Evolutionary conservation across 1,140 invertebrate genomes (phyloP).

Genomic region (Cylas formicarius): DNA sequence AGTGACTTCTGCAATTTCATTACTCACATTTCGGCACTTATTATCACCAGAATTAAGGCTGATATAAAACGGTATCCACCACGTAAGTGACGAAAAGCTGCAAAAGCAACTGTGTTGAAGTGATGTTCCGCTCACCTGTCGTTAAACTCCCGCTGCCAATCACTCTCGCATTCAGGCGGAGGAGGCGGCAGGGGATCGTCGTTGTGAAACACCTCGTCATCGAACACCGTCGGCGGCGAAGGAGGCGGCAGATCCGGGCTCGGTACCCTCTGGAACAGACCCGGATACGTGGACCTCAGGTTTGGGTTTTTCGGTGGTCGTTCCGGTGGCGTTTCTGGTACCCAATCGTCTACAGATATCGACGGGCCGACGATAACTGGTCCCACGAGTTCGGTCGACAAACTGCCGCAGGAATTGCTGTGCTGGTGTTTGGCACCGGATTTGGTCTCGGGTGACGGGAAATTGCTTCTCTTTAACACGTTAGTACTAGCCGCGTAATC

Average conservation of each 20-base stretch:
- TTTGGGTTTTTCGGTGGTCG: slow-evolving; percentile 65
- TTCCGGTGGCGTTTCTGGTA: slow-evolving; percentile 64
- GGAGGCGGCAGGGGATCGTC: slow-evolving; percentile 70
- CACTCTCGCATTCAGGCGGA: slow-evolving; percentile 50
- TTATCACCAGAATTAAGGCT: too few species aligned
- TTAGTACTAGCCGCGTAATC: slow-evolving; percentile 56
- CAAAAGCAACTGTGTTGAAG: too few species aligned
- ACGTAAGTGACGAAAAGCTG: too few species aligned
- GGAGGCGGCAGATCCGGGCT: slow-evolving; percentile 68
- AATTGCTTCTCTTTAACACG: slow-evolving; percentile 40
- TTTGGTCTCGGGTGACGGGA: slow-evolving; percentile 32
- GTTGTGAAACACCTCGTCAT: slow-evolving; percentile 54
- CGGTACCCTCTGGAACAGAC: slow-evolving; percentile 48
- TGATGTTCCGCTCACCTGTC: too few species aligned
- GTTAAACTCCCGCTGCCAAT: slow-evolving; percentile 29
- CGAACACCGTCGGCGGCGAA: slow-evolving; percentile 53
- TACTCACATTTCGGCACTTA: too few species aligned
- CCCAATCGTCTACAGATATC: slow-evolving; percentile 62
- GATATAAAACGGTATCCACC: too few species aligned
- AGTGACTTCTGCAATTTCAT: too few species aligned
- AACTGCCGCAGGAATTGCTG: slow-evolving; percentile 55
- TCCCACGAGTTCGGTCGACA: slow-evolving; percentile 53
- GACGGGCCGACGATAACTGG: slow-evolving; percentile 57
- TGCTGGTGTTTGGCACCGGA: slow-evolving; percentile 48
- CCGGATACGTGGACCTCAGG: slow-evolving; percentile 48